Evolutionary conservation across 2,113 vertebrate genomes (phyloP), one percentile per base, ranked within the genome.

Genomic region (Rhinolophus sinicus): DNA sequence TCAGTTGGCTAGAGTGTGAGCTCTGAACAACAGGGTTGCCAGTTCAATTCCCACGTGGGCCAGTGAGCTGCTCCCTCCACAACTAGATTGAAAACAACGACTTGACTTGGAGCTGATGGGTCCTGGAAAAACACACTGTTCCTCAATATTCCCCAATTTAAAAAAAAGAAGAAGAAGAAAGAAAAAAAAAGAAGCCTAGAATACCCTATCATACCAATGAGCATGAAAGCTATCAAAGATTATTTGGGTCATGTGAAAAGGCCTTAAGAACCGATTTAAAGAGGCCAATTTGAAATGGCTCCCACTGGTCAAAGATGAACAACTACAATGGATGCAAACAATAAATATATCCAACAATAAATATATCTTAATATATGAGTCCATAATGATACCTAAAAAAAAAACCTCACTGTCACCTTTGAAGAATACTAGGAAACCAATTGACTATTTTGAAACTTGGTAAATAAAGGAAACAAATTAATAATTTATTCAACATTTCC

Each of bases 361-460:
- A 30, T 82, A 30, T 15, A 85, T 38, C 16, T 77, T 84, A 72
- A 77, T 38, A 69, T 58, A 54, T 95, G 19, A 72, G 35, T 75
- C 77, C 19, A 95, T 76, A 82, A 65, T 90, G 30, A 40, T 21
- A 89, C 44, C 56, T 86, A 50, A 18, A 38, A 33, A 78, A 62
- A 50, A 21, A 60, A 60, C 19, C 21, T 56, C 10, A 93, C n/a
- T 60, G 52, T 67, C 2, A 86, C 35, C 50, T 93, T 50, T 93
- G 86, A 95, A 75, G 30, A 35, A 90, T 75, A 24, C 28, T 52
- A 85, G 28, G 2, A 3, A 95, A 85, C 7, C 18, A 92, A 54
- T 28, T 87, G 19, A 94, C 78, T 81, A 69, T 88, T 83, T 85
- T 88, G 78, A 92, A 94, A 92, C 76, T 12, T 82, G 15, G 28